Conservation (phyloP, 2,888 invertebrate genomes). For the Chloromyia formosa region DNA sequence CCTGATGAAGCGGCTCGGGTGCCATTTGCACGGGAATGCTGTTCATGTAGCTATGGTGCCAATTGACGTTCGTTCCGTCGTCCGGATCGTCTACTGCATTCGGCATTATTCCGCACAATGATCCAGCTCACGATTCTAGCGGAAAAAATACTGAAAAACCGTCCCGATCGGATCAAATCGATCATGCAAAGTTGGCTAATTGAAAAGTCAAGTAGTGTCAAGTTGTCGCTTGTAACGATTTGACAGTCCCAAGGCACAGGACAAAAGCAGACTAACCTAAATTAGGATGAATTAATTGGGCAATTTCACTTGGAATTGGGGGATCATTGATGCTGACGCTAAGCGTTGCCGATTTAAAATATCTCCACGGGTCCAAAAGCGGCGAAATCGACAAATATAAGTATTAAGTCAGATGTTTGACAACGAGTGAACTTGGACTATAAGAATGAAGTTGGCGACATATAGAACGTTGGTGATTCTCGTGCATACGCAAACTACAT, state of each 20-base stretch:
- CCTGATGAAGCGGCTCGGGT: background rate
- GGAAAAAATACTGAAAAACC: background rate
- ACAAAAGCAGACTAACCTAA: slow-evolving; percentile 30
- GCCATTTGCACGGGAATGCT: slow-evolving; percentile 6
- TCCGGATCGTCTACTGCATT: slow-evolving; percentile 32
- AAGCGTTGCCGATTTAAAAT: no score
- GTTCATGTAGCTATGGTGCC: slow-evolving; percentile 22
- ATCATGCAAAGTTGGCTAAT: background rate
- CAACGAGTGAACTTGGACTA: slow-evolving; percentile 14
- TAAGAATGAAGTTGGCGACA: slow-evolving; percentile 21
- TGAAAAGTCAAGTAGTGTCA: slow-evolving; percentile 32
- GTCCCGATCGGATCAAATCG: background rate
- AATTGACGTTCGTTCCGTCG: slow-evolving; percentile 5
- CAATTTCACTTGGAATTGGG: no score
- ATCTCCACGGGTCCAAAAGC: no score
- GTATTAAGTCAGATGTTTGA: slow-evolving; percentile 29
- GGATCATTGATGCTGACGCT: no score
- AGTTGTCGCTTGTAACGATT: background rate
- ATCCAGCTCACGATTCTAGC: background rate
- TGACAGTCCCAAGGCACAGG: background rate
- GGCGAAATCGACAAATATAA: background rate
- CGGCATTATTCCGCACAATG: slow-evolving; percentile 9
- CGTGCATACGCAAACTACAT: no score
- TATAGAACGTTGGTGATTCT: background rate
- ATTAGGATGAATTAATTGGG: background rate